Conservation (phyloP, 2,113 vertebrate genomes). For the Carettochelys insculpta region DNA sequence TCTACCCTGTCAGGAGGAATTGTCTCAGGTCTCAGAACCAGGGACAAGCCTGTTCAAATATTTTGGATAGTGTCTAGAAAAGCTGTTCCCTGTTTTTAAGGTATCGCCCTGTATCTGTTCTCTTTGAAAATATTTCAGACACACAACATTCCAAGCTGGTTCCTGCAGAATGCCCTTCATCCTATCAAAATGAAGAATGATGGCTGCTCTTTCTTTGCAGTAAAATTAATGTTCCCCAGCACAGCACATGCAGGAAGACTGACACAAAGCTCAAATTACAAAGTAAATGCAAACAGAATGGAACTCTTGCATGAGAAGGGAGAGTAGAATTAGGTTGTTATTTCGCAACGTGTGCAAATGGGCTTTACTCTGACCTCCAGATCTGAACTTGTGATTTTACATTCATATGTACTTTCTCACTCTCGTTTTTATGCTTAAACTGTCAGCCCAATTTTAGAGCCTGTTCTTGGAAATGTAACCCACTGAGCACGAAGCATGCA, state of each 20-base stretch:
- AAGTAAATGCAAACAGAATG: constrained; percentile 13
- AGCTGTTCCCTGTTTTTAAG: constrained; percentile 59
- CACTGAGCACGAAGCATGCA: background rate
- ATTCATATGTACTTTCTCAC: background rate
- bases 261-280: constrained; percentile 38
- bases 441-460: background rate
- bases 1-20: constrained; percentile 33
- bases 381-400: background rate
- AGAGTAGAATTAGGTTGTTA: background rate
- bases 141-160: constrained; percentile 33
- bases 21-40: constrained; percentile 54
- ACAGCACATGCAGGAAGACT: constrained; percentile 3
- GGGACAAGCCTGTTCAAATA: constrained; percentile 42
- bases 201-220: constrained; percentile 26
- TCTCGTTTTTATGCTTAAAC: background rate
- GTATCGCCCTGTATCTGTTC: constrained; percentile 60
- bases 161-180: constrained; percentile 43
- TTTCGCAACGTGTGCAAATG: background rate
- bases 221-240: constrained; percentile 34
- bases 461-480: background rate
- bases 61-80: constrained; percentile 59
- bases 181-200: constrained; percentile 57
- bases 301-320: background rate
- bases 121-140: constrained; percentile 61
- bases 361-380: background rate